Evolutionary conservation across 2,113 vertebrate species (phyloP).

Genomic region (Dicaeum eximium): DNA sequence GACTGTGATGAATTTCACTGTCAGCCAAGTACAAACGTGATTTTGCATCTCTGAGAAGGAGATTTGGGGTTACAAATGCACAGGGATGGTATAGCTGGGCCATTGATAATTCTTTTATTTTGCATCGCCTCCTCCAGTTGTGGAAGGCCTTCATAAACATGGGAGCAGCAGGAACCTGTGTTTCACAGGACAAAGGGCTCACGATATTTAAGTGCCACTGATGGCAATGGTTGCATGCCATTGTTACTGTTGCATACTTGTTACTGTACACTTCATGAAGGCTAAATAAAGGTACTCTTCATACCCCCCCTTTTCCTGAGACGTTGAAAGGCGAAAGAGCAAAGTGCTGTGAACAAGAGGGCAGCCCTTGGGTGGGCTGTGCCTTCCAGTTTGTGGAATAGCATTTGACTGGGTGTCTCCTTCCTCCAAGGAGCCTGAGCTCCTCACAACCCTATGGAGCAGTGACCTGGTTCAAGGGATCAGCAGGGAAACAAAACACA

Average conservation of each 20-base stretch:
- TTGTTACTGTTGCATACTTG: background rate
- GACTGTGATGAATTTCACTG: background rate
- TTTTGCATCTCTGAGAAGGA: background rate
- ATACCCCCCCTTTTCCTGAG: background rate
- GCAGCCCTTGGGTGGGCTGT: background rate
- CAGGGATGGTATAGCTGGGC: background rate
- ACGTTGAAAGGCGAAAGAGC: background rate
- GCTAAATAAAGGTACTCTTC: background rate
- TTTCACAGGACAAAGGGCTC: background rate
- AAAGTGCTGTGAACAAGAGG: background rate
- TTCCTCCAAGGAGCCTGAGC: background rate
- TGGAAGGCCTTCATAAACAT: background rate
- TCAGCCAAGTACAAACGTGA: background rate
- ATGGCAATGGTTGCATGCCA: background rate
- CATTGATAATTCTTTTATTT: background rate
- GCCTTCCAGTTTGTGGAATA: background rate
- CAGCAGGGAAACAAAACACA: background rate
- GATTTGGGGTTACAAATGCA: background rate
- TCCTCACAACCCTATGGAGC: background rate
- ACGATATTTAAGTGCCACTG: background rate
- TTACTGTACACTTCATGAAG: background rate
- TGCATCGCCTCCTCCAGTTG: background rate
- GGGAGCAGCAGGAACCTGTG: rapidly evolving
- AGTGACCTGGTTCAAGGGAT: background rate
- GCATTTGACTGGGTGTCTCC: rapidly evolving